phyloP scores from a whole-genome alignment of 2,888 invertebrate species.

The Apocheima hispidaria region DNA sequence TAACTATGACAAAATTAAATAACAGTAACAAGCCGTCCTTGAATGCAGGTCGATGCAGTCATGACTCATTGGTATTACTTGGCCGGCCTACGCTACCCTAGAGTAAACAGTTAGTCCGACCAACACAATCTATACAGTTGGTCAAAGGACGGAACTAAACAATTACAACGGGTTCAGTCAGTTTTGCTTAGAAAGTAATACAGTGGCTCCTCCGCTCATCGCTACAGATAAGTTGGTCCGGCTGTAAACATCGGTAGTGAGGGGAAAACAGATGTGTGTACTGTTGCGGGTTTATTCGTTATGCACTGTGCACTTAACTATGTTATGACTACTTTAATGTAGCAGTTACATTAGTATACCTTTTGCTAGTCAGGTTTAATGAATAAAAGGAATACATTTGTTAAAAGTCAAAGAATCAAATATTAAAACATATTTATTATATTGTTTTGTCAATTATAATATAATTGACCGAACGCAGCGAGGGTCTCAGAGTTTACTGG shows the following conservation, averaged over 20 bases:
- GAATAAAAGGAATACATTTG: no score
- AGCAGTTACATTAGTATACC: background rate
- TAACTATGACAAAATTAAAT: no score
- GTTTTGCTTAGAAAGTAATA: background rate
- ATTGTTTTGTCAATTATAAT: no score
- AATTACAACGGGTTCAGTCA: background rate
- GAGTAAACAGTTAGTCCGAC: background rate
- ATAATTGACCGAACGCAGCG: no score
- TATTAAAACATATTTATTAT: no score
- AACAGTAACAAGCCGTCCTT: constrained; percentile 7
- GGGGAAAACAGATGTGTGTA: constrained; percentile 11
- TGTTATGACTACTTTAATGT: background rate
- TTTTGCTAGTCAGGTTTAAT: no score
- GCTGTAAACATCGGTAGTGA: constrained; percentile 1
- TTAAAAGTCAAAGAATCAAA: no score
- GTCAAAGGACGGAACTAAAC: background rate
- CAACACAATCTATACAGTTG: background rate
- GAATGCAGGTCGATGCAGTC: constrained; percentile 15
- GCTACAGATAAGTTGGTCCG: background rate
- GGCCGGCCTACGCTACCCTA: background rate
- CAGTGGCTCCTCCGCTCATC: background rate
- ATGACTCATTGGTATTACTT: constrained; percentile 19
- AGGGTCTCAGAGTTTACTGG: no score
- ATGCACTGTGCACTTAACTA: background rate
- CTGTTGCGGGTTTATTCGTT: background rate